phyloP scores from a whole-genome alignment of 2,888 invertebrate species.

The Tachina fera region DNA sequence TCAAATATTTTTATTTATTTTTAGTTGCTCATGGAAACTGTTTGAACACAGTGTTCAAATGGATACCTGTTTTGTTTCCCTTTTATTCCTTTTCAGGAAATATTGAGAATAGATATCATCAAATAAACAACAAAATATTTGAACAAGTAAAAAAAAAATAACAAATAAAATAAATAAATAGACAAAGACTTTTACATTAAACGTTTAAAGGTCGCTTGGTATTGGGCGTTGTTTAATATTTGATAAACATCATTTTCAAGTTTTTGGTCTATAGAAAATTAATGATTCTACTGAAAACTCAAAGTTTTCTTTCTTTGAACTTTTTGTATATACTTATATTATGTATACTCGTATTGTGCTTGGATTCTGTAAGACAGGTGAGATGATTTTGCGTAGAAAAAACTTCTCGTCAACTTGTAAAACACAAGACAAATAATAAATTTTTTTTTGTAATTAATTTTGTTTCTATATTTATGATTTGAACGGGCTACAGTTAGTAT shows the following conservation, averaged over 20 bases:
- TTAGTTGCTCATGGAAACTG: not conserved
- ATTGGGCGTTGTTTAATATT: not conserved
- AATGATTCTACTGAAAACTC: constrained; percentile 14
- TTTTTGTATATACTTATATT: not conserved
- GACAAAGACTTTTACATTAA: not conserved
- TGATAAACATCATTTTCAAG: too few relatives aligned
- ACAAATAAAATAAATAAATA: not conserved
- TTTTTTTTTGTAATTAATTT: too few relatives aligned
- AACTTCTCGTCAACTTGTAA: too few relatives aligned
- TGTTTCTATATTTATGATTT: too few relatives aligned
- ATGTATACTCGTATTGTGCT: too few relatives aligned
- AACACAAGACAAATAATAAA: too few relatives aligned
- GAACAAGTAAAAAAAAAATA: not conserved
- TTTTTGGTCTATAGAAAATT: not conserved
- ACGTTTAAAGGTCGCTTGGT: not conserved
- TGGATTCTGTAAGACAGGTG: too few relatives aligned
- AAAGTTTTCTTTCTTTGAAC: constrained; percentile 16
- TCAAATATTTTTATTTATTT: constrained; percentile 32
- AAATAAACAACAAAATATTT: not conserved
- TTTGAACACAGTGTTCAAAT: constrained; percentile 32
- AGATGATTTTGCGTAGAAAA: too few relatives aligned
- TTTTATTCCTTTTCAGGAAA: constrained; percentile 15
- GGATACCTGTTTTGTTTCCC: constrained; percentile 46
- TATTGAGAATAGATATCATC: constrained; percentile 41
- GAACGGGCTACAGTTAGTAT: too few relatives aligned